phyloP scores from a whole-genome alignment of 2,797 vertebrate species.

The Bradypodion pumilum region DNA sequence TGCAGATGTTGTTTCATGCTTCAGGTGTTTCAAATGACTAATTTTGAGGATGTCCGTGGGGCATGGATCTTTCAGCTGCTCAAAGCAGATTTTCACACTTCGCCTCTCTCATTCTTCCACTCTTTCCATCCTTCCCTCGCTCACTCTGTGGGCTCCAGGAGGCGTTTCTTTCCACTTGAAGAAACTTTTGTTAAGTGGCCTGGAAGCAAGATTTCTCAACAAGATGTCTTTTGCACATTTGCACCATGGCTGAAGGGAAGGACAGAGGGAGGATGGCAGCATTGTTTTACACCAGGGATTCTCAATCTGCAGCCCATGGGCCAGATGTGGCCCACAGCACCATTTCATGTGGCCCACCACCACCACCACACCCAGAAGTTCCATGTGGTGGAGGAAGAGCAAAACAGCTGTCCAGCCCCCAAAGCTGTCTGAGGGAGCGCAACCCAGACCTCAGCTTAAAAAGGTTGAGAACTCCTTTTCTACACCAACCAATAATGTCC shows the following conservation, averaged over 20 bases:
- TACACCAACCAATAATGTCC: no score
- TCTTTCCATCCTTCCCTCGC: slow-evolving; percentile 14
- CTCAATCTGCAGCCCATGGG: no score
- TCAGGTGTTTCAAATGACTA: slow-evolving; percentile 50
- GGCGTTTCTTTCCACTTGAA: slow-evolving; percentile 64
- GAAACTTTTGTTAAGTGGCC: slow-evolving; percentile 66
- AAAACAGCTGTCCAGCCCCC: no score
- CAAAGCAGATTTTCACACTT: slow-evolving; percentile 61
- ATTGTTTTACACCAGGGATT: not conserved
- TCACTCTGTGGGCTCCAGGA: slow-evolving; percentile 45
- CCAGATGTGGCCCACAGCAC: no score
- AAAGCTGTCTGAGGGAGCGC: no score
- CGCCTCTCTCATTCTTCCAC: not conserved
- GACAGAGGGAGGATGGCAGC: not conserved
- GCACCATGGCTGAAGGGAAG: slow-evolving; percentile 34
- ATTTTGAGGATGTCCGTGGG: slow-evolving; percentile 51
- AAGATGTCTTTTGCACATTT: slow-evolving; percentile 49
- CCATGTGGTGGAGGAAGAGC: no score
- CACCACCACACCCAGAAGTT: no score
- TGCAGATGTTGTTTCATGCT: slow-evolving; percentile 60
- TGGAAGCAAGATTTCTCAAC: slow-evolving; percentile 55
- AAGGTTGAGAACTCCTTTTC: no score
- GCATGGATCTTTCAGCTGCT: slow-evolving; percentile 64
- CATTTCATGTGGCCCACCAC: no score
- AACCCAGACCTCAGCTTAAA: no score